Conservation (phyloP, 2,888 invertebrate genomes). For the Tribolium freemani region DNA sequence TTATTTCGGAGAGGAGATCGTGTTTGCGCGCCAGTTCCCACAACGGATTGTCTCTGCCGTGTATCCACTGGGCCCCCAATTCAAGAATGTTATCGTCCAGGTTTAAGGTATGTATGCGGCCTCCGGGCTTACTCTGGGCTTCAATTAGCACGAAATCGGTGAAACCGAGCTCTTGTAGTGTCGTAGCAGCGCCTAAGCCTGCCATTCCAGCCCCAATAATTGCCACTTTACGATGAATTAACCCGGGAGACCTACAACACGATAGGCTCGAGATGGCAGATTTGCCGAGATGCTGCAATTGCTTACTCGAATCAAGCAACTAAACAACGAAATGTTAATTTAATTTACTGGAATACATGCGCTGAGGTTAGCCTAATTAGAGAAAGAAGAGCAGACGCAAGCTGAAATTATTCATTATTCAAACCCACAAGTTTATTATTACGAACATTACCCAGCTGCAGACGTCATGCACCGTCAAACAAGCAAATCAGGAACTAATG, state of each 20-base stretch:
- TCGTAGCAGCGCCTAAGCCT: slow-evolving; percentile 72
- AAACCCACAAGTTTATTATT: not conserved
- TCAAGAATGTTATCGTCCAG: slow-evolving; percentile 69
- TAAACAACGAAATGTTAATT: slow-evolving; percentile 12
- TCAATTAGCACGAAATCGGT: slow-evolving; percentile 71
- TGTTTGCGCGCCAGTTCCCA: slow-evolving; percentile 68
- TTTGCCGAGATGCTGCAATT: slow-evolving; percentile 4
- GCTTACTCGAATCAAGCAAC: slow-evolving; percentile 24
- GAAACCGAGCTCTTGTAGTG: slow-evolving; percentile 67
- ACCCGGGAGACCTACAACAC: slow-evolving; percentile 24
- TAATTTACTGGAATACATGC: slow-evolving; percentile 24
- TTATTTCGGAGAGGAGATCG: slow-evolving; percentile 68
- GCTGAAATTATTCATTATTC: not conserved
- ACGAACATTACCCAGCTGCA: not conserved
- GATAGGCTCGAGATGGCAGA: slow-evolving; percentile 1
- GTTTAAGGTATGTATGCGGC: slow-evolving; percentile 69
- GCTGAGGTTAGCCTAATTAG: not conserved
- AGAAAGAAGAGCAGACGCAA: not conserved
- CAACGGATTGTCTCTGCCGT: slow-evolving; percentile 72
- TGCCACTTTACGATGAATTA: slow-evolving; percentile 60
- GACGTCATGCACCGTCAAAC: not conserved
- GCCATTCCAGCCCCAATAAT: slow-evolving; percentile 76
- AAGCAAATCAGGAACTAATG: too few species aligned
- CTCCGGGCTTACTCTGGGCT: slow-evolving; percentile 71
- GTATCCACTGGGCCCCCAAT: slow-evolving; percentile 77